A percentile compares a stretch with the other conserved stretches of the same genome.
These are phyloP conservation scores for Prinia subflava DNA, from an alignment of 2,113 vertebrate genomes.

Conservation along the genomic window DNA sequence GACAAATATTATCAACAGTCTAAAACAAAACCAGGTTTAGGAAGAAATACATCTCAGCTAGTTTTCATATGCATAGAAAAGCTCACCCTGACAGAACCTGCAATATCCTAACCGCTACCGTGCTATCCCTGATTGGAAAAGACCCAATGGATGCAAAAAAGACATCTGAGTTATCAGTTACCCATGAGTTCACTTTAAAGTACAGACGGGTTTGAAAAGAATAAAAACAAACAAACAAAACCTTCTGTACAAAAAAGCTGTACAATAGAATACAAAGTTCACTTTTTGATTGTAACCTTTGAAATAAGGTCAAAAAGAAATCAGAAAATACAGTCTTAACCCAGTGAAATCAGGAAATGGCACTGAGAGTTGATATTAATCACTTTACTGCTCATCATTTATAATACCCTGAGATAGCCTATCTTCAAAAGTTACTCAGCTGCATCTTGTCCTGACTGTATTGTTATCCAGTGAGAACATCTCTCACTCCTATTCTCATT, in stretches of 20 bases:
- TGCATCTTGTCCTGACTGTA: background rate
- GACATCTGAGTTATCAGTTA: background rate
- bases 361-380: background rate
- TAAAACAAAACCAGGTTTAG: background rate
- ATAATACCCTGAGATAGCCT: background rate
- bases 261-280: background rate
- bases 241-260: background rate
- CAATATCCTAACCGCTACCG: accelerated
- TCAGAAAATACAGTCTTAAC: background rate
- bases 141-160: background rate
- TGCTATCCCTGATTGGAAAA: background rate
- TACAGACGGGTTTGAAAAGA: background rate
- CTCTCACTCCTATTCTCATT: background rate
- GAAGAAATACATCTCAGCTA: background rate
- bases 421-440: background rate
- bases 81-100: background rate
- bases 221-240: background rate
- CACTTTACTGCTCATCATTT: background rate
- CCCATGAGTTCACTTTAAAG: background rate
- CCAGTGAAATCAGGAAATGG: background rate
- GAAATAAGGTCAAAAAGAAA: background rate
- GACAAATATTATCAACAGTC: background rate
- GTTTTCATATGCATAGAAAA: background rate
- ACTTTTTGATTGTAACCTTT: background rate
- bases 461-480: background rate